phyloP scores from a whole-genome alignment of 2,797 vertebrate species.

The Manis crassicaudata region DNA sequence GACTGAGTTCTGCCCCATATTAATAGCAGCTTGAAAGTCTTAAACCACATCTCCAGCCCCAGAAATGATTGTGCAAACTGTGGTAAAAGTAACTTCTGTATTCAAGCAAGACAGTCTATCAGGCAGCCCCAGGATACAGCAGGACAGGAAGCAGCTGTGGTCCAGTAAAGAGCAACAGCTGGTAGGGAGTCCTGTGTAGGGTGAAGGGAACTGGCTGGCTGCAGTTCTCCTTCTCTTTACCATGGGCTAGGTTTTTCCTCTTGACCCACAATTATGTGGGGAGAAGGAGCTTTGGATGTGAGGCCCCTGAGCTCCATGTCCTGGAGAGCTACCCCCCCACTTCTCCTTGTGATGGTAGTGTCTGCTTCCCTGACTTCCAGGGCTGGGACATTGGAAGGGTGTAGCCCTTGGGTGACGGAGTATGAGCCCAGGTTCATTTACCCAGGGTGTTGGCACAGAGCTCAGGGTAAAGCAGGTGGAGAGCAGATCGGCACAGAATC shows the following conservation, averaged over 20 bases:
- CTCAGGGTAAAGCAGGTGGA: slow-evolving; percentile 48
- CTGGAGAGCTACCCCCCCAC: not conserved
- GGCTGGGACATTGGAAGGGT: not conserved
- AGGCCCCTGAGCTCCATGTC: not conserved
- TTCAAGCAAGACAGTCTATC: slow-evolving; percentile 48
- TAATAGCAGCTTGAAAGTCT: slow-evolving; percentile 46
- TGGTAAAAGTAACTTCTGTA: slow-evolving; percentile 63
- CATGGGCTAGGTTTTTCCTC: not conserved
- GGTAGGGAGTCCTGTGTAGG: slow-evolving; percentile 17
- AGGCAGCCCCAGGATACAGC: slow-evolving; percentile 46
- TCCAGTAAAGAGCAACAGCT: slow-evolving; percentile 54
- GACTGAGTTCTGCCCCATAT: not conserved
- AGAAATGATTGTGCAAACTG: slow-evolving; percentile 64
- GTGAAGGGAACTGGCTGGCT: not conserved
- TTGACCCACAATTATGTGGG: not conserved
- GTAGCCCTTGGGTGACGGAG: slow-evolving; percentile 12
- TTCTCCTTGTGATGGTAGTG: not conserved
- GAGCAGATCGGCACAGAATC: slow-evolving; percentile 12
- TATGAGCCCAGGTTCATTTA: slow-evolving; percentile 67
- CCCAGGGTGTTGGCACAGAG: slow-evolving; percentile 67
- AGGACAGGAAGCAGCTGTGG: slow-evolving; percentile 73
- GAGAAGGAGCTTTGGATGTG: slow-evolving; percentile 10
- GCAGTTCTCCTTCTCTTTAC: not conserved
- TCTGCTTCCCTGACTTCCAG: slow-evolving; percentile 5
- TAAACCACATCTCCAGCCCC: slow-evolving; percentile 41